These are phyloP conservation scores for Mesocricetus auratus DNA, from an alignment of 2,113 vertebrate genomes.

Conservation along the genomic window DNA sequence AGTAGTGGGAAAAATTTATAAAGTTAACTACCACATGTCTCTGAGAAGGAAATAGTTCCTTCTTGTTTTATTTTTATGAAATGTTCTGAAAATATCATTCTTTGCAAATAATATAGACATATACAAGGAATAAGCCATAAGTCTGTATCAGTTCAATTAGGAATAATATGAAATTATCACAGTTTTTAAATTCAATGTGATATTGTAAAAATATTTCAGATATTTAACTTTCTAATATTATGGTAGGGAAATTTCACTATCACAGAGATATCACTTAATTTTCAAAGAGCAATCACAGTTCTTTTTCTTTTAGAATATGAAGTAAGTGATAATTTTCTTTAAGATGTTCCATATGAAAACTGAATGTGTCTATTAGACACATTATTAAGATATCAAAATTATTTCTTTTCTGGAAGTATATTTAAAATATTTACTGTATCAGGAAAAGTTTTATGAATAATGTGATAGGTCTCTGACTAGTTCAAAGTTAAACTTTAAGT, in stretches of 20 bases:
- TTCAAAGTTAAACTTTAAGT: neutral
- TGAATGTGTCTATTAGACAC: neutral
- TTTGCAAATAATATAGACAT: neutral
- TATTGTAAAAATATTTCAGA: neutral
- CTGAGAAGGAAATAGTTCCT: conserved; percentile 22
- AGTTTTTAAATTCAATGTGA: neutral
- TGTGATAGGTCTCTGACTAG: neutral
- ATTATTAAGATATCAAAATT: neutral
- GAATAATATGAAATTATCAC: neutral
- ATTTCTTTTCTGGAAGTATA: neutral
- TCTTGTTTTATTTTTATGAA: neutral
- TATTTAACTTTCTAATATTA: neutral
- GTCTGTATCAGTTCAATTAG: neutral
- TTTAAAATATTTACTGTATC: neutral
- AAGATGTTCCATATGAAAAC: neutral
- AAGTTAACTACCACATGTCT: neutral
- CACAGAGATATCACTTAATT: neutral
- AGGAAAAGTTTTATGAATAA: neutral
- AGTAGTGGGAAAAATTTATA: neutral
- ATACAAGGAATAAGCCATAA: neutral
- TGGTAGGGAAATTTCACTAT: neutral
- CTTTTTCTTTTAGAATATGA: neutral
- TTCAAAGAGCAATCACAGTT: neutral
- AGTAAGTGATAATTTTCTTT: neutral
- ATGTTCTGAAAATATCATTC: neutral